Base-by-base conservation (phyloP, 1,140 invertebrate species). In the Neotoxoptera formosana region DNA sequence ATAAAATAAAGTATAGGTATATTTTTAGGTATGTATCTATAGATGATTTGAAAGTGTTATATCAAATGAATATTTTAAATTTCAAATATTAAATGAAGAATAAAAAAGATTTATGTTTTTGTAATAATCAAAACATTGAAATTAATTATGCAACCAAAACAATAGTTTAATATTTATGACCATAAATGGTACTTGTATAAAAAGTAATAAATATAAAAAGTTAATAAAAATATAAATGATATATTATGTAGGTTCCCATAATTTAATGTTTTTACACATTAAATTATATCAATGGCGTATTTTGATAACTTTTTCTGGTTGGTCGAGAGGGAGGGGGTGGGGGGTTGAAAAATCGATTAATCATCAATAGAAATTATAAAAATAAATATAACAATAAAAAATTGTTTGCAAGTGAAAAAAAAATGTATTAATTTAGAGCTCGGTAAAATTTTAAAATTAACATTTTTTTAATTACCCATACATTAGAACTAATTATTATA, bases 131-230 rank as follows among this genome's bases (percentile, higher is more conserved):
- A 48, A 87, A 48, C 17, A 48, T 45, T 41, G 30, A 86, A 86
- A 86, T 87, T 51, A 87, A 48, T 87, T 87, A 87, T 48, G 47
- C 30, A 48, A 48, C 47, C 34, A 87, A 48, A 87, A 51, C 86
- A 48, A 87, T 87, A 51, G 47, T 87, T 25, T 87, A 87, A 87
- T 87, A 87, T 87, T 87, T 87, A 48, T 87, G 25, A 21, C 25
- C 1, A 48, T 86, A 86, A 86, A 86, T 47, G 47, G 17, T 47
- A 86, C 45, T 86, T n/a, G 86, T 87, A 87, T n/a, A n/a, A 51
- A 87, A 34, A 34, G 86, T 48, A 87, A 87, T 86, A 86, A 86
- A 86, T 86, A 86, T 30, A 45, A 86, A 86, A 86, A 86, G 41
- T 86, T 86, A 47, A 86, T 86, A 86, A 45, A 86, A 86, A 86